Base-by-base conservation (phyloP, 2,888 invertebrate species). In the Athetis lepigone region DNA sequence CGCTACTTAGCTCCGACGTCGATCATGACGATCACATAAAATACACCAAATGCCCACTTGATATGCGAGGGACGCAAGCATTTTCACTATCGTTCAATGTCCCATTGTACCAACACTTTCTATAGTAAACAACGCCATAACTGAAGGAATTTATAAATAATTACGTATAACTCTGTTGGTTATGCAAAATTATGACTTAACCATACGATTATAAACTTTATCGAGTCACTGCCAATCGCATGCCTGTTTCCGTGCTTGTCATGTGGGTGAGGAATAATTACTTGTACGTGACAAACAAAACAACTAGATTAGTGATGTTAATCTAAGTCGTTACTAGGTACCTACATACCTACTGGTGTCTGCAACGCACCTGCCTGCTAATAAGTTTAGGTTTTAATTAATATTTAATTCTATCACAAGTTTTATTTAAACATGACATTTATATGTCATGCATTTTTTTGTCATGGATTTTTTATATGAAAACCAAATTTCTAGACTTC, bases 1-100 rank as follows among this genome's bases (percentile, higher is more conserved):
- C 77, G 81, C 64, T 52, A 46, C 36, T 46, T 58, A 57, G 51
- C 59, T 66, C 71, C 67, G 57, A 62, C 63, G 66, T 70, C 69
- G 68, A 72, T 76, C 79, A 77, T 72, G 80, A 79, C 78, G 69
- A 78, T 79, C 77, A 62, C 75, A 67, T 73, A 77, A 71, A 76
- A 83, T 74, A 79, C 69, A 84, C 80, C 77, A 85, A 84, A 83
- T 81, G 77, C 65, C 79, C 80, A 75, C 77, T 93, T 90, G 80
- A 70, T 90, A 94, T 94, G 87, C 94, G 80, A 50, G 57, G 60
- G 68, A 62, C 85, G 82, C 70, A 39, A 61, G 69, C 77, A 87
- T 90, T 94, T 94, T 94, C 94, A 94, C 94, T 94, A 92, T 94
- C 94, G 87, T 92, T 93, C 88, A 90, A 88, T 88, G 90, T 87